Evolutionary conservation across 2,888 invertebrate genomes (phyloP).

Genomic region (Papilio gigon): DNA sequence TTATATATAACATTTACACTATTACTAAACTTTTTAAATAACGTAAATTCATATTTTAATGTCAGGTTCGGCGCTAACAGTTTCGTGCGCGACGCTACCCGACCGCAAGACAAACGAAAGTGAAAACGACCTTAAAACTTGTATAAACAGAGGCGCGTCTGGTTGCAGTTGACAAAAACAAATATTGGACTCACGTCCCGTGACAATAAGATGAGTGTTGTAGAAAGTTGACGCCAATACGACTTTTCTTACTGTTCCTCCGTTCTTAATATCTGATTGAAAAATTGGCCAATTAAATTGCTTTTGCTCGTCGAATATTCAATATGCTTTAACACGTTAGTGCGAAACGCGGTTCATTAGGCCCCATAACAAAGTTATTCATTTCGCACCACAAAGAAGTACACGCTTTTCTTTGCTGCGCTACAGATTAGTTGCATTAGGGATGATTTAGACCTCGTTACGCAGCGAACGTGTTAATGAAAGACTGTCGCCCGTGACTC

Average conservation of each 20-base stretch:
- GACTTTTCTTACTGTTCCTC: slow-evolving; percentile 48
- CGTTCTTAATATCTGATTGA: slow-evolving; percentile 55
- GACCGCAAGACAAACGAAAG: slow-evolving; percentile 59
- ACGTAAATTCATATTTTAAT: background rate
- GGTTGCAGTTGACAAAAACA: slow-evolving; percentile 73
- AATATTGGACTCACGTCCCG: slow-evolving; percentile 62
- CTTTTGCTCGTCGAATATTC: slow-evolving; percentile 19
- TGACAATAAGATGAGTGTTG: slow-evolving; percentile 60
- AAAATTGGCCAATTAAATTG: slow-evolving; percentile 57
- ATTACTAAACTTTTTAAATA: background rate
- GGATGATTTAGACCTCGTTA: too few relatives aligned
- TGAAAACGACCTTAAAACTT: slow-evolving; percentile 78
- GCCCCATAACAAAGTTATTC: too few relatives aligned
- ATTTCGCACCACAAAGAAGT: too few relatives aligned
- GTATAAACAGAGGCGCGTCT: slow-evolving; percentile 53
- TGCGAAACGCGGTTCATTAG: too few relatives aligned
- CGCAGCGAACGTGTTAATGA: too few relatives aligned
- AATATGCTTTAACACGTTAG: too few relatives aligned
- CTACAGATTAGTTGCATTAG: too few relatives aligned
- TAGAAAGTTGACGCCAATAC: slow-evolving; percentile 54
- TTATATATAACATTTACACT: too few relatives aligned
- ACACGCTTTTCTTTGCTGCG: too few relatives aligned
- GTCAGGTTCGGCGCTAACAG: slow-evolving; percentile 10
- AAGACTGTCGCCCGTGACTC: too few relatives aligned
- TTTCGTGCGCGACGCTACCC: slow-evolving; percentile 42